phyloP scores from a whole-genome alignment of 2,797 vertebrate species.

The Thalassophryne amazonica region DNA sequence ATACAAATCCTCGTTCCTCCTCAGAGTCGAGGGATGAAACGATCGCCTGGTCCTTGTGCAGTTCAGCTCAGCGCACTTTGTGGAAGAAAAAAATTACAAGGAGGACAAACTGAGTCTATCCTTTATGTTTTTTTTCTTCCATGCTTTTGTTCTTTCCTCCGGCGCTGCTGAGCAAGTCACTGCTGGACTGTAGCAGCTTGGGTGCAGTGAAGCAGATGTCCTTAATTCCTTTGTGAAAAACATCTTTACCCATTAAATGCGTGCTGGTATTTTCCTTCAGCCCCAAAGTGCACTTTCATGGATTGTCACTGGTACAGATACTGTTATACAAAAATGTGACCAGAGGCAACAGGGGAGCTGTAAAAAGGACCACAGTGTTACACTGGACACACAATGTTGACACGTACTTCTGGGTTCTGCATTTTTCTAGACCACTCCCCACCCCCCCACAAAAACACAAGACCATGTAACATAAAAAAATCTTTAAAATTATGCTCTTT shows the following conservation, averaged over 20 bases:
- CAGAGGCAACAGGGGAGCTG: too few species aligned
- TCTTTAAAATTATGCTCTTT: too few species aligned
- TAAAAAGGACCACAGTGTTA: too few species aligned
- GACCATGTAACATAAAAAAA: too few species aligned
- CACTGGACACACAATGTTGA: too few species aligned
- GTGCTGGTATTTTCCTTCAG: slow-evolving; percentile 15
- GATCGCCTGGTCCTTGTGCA: slow-evolving; percentile 39
- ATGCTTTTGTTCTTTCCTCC: slow-evolving; percentile 5
- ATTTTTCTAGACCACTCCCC: too few species aligned
- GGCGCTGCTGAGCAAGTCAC: slow-evolving; percentile 46
- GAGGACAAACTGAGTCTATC: slow-evolving; percentile 19
- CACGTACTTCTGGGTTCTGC: too few species aligned
- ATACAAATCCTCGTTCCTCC: slow-evolving; percentile 60
- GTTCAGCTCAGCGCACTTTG: slow-evolving; percentile 32
- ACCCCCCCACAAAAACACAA: too few species aligned
- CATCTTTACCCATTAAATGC: slow-evolving; percentile 21
- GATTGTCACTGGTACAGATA: too few species aligned
- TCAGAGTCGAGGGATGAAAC: slow-evolving; percentile 51
- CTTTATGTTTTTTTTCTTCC: not conserved
- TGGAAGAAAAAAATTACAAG: slow-evolving; percentile 40
- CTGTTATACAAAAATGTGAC: too few species aligned
- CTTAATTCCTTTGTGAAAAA: slow-evolving; percentile 27
- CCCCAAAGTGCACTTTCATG: slow-evolving; percentile 28
- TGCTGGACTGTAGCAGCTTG: slow-evolving; percentile 12
- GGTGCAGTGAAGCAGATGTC: slow-evolving; percentile 28